phyloP scores from a whole-genome alignment of 2,888 invertebrate genomes.

The Drosophila mulleri region DNA sequence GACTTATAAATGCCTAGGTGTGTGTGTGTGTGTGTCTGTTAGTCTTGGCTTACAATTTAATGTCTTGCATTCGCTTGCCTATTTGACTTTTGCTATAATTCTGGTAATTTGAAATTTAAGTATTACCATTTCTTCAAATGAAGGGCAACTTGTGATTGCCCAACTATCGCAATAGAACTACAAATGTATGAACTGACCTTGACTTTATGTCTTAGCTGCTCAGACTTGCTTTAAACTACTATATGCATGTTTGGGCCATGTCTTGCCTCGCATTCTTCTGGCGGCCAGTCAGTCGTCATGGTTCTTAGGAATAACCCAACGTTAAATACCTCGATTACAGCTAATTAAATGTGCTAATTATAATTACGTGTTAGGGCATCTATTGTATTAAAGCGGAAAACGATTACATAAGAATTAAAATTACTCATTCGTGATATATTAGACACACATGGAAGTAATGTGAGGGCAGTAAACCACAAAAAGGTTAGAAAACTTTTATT shows the following conservation, averaged over 20 bases:
- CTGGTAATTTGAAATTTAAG: slow-evolving; percentile 32
- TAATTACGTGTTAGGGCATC: slow-evolving; percentile 26
- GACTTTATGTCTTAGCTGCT: neutral
- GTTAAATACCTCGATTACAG: slow-evolving; percentile 18
- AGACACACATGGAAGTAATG: neutral
- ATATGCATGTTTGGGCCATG: neutral
- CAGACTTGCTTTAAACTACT: neutral
- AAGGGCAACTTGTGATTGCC: slow-evolving; percentile 23
- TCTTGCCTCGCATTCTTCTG: neutral
- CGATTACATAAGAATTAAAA: slow-evolving; percentile 34
- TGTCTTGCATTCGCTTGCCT: slow-evolving; percentile 21
- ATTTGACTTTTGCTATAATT: slow-evolving; percentile 34
- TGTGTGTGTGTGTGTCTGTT: slow-evolving; percentile 10
- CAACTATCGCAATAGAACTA: neutral
- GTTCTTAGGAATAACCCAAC: slow-evolving; percentile 31
- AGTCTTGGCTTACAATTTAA: slow-evolving; percentile 24
- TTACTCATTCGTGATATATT: slow-evolving; percentile 28
- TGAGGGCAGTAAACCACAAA: neutral
- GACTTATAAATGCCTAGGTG: slow-evolving; percentile 66
- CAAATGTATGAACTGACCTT: neutral
- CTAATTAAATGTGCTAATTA: slow-evolving; percentile 38
- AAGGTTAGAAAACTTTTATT: no score
- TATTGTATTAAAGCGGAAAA: slow-evolving; percentile 27
- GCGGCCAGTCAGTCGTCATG: slow-evolving; percentile 24
- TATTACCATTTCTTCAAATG: slow-evolving; percentile 29